Conservation (phyloP, 2,797 vertebrate genomes). For the Ara ararauna region DNA sequence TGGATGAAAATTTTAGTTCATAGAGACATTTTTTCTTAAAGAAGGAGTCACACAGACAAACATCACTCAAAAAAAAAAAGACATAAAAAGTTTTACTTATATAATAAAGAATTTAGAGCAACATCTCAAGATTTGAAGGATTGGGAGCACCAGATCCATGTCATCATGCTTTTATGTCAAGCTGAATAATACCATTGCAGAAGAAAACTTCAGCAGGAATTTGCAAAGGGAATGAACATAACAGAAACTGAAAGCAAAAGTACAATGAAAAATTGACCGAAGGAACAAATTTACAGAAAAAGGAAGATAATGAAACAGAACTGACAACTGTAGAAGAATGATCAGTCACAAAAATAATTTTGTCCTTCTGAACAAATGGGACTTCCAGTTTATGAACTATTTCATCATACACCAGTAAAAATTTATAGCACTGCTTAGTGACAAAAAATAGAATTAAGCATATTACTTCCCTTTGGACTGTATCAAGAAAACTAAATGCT, state of each 20-base stretch:
- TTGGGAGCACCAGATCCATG: background rate
- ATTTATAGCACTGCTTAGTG: background rate
- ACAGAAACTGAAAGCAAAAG: background rate
- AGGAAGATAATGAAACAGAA: background rate
- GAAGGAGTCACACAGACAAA: background rate
- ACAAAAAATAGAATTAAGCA: background rate
- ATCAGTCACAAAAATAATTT: background rate
- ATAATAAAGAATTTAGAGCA: background rate
- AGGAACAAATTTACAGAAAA: background rate
- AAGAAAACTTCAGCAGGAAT: background rate
- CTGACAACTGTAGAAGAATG: background rate
- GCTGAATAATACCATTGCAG: background rate
- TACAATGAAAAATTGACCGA: background rate
- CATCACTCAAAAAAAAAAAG: background rate
- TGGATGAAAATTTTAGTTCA: background rate
- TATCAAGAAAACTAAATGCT: background rate
- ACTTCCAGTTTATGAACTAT: background rate
- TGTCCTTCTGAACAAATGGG: background rate
- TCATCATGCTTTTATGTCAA: background rate
- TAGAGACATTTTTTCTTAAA: background rate
- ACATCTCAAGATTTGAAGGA: background rate
- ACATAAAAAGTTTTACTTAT: rapidly evolving
- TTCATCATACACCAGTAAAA: background rate
- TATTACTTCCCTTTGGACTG: background rate
- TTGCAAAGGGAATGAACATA: background rate